Evolutionary conservation across 2,113 vertebrate genomes (phyloP).

Genomic region (Gallinago jamesoni): DNA sequence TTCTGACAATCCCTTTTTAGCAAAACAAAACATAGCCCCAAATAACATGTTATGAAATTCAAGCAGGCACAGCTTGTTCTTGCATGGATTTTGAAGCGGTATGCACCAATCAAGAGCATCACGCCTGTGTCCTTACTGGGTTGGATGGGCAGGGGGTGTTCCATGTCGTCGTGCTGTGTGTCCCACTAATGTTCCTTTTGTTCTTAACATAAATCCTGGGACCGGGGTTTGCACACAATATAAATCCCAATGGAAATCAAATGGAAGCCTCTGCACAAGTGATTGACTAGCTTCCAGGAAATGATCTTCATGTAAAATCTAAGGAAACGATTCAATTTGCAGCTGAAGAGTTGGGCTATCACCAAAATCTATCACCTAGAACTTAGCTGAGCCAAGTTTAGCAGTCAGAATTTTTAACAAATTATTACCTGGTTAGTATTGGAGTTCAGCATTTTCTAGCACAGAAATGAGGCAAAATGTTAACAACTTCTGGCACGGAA

Average conservation of each 20-base stretch:
- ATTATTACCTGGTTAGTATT: not conserved
- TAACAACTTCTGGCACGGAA: not conserved
- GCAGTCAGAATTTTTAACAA: not conserved
- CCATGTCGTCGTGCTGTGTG: not conserved
- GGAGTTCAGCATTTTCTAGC: not conserved
- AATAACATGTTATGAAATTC: not conserved
- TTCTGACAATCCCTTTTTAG: not conserved
- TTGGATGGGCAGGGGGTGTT: not conserved
- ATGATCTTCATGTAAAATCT: not conserved
- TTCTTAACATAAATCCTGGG: not conserved
- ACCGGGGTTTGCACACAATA: not conserved
- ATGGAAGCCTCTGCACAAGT: not conserved
- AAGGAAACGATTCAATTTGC: not conserved
- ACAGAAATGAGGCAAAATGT: not conserved
- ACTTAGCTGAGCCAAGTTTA: not conserved
- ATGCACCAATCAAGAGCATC: not conserved
- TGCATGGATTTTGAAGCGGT: not conserved
- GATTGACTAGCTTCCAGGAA: not conserved
- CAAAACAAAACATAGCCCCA: not conserved
- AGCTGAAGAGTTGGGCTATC: not conserved
- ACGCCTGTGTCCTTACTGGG: not conserved
- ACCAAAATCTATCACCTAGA: not conserved
- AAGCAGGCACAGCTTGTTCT: not conserved
- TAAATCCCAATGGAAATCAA: not conserved
- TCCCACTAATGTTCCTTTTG: not conserved